These are phyloP conservation scores for Rhamnusium bicolor DNA, from an alignment of 2,888 invertebrate genomes.

Conservation along the genomic window DNA sequence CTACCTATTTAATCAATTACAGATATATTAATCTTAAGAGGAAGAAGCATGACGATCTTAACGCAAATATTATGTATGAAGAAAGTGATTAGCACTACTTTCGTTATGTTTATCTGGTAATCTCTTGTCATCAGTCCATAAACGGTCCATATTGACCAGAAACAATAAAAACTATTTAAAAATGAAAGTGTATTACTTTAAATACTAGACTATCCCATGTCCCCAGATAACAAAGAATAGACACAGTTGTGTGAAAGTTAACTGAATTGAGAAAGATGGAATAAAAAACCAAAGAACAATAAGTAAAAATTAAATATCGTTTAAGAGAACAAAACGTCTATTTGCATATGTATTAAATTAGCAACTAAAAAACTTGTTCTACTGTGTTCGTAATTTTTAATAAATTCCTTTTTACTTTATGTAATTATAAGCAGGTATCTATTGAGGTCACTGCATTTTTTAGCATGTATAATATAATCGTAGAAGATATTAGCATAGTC, in stretches of 20 bases:
- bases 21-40: not conserved
- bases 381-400: not conserved
- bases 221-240: conserved; percentile 2
- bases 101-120: not conserved
- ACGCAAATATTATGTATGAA: not conserved
- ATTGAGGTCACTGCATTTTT: not conserved
- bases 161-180: not conserved
- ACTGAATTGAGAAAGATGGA: not conserved
- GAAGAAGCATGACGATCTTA: not conserved
- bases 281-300: not conserved
- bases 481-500: too few relatives aligned
- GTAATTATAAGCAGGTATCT: not conserved
- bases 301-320: not conserved
- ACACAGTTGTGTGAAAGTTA: not conserved
- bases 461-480: too few relatives aligned
- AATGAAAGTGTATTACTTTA: not conserved
- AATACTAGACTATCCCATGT: not conserved
- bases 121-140: not conserved
- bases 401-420: not conserved
- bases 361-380: not conserved
- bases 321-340: not conserved
- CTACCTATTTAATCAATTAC: not conserved
- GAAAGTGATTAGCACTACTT: not conserved
- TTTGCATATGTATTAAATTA: conserved; percentile 1
- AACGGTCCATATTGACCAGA: not conserved